Evolutionary conservation across 2,113 vertebrate species (phyloP), one percentile per base, ranked within the genome.

Genomic region (Lepidothrix coronata): DNA sequence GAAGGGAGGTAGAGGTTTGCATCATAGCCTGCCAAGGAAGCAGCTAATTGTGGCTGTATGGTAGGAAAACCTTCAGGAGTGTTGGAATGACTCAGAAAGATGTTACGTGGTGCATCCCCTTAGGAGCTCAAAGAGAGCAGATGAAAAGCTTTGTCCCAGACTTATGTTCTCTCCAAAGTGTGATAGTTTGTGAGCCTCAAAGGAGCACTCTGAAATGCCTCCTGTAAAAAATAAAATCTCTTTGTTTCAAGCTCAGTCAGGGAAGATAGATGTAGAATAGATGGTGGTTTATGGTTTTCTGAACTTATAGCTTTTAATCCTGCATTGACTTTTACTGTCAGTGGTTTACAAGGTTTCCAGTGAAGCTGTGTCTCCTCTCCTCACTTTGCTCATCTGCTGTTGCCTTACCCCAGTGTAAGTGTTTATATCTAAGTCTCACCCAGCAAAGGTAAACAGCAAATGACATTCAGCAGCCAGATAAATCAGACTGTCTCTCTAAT

Each of bases 91-190:
- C 30, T 86, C 57, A 48, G 37, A 78, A 83, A 58, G 79, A 15
- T 43, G 39, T n/a, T 65, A 5, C 1, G 1, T 61, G 44, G 24
- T 65, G 18, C 49, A 43, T 31, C 4, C 37, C 48, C 57, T 62
- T n/a, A 43, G 63, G 76, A 93, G 48, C 48, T 89, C 48, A 35
- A 35, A 58, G 4, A 75, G 88, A 66, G 25, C 35, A 37, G 44
- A 85, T 39, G 33, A 89, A 94, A 94, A 83, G 22, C 61, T 95
- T 94, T 87, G 35, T 75, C 48, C 43, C 46, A 71, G 83, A 89
- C 68, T 91, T 59, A 72, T 17, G 35, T 72, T 67, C 73, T 82
- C 43, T 85, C 66, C 57, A 9, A 87, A 81, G 61, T 22, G 21
- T 46, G 22, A 63, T 39, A 8, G 67, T 67, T 87, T 78, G 57